Base-by-base conservation (phyloP, 2,113 vertebrate species). In the Anthoscopus minutus region DNA sequence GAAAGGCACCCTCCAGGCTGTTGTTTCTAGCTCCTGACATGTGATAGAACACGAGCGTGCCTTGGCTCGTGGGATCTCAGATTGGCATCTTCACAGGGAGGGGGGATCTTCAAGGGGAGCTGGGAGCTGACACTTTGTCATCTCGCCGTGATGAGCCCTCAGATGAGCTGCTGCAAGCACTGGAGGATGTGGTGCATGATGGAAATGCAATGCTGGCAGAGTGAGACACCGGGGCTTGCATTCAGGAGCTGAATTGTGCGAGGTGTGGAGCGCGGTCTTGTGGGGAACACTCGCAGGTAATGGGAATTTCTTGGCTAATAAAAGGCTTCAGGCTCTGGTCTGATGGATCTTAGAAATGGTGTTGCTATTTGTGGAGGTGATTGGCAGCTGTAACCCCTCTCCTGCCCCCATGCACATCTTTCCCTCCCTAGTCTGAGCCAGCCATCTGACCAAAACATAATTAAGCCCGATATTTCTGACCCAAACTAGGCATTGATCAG, bases 21-120 rank as follows among this genome's bases (percentile, higher is more conserved):
- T 83, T 96, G 92, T 94, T 94, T 78, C 44, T 93, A 16, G 74
- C 87, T 71, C 11, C 88, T 94, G 95, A 71, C 67, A 65, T 91
- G 87, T 83, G 92, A 60, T 83, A 51, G 74, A 86, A 83, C 85
- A 94, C 3, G 17, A 88, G 86, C 25, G 5, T 35, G 84, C 61
- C 70, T 84, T 33, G 25, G 50, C 85, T 66, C 1, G 30, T 80
- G 53, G 64, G 53, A 47, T 56, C 87, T 92, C 64, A 44, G 81
- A 88, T 51, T 92, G 93, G 79, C 88, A 77, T 48, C 82, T 38
- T 35, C 24, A 6, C 62, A 37, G 44, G 54, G 60, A 91, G 89
- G 84, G 80, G 57, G 35, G 27, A 85, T 77, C 70, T 76, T 54
- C 35, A 35, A 45, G 81, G 82, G 83, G 67, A 92, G 80, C 71